Percentiles rank a stretch among this genome's conserved stretches.
Evolutionary conservation across 2,113 vertebrate species (phyloP).

Genomic region (Siniperca chuatsi): DNA sequence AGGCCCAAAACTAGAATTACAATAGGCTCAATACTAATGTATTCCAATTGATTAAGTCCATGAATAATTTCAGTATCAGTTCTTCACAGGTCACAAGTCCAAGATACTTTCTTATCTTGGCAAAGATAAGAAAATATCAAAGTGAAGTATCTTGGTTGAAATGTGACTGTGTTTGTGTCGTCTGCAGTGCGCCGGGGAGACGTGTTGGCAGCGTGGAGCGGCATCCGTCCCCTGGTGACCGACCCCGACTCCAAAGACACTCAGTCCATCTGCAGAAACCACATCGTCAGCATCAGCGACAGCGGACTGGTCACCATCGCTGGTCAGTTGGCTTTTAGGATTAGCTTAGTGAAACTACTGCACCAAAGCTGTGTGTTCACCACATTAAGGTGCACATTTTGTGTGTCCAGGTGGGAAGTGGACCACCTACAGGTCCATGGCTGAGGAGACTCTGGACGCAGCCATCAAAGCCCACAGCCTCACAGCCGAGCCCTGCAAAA

Average conservation of each 20-base stretch:
- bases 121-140: neutral
- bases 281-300: constrained; percentile 90
- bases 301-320: constrained; percentile 95
- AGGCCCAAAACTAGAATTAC: no score
- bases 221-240: constrained; percentile 96
- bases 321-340: constrained; percentile 80
- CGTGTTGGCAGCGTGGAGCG: constrained; percentile 97
- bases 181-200: constrained; percentile 94
- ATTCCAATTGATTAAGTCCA: no score
- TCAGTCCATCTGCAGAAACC: constrained; percentile 95
- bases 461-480: constrained; percentile 87
- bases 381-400: neutral
- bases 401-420: constrained; percentile 92
- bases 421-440: constrained; percentile 98
- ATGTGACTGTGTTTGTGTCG: constrained; percentile 1
- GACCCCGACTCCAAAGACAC: constrained; percentile 96
- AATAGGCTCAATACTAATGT: no score
- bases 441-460: constrained; percentile 90
- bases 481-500: constrained; percentile 85
- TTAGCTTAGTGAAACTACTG: no score
- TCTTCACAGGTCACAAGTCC: no score
- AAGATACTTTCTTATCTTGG: no score
- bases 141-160: neutral
- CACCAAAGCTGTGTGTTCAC: neutral
- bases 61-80: no score